These are phyloP conservation scores for Cheilosia soror DNA, from an alignment of 2,888 invertebrate species.

Conservation along the genomic window DNA sequence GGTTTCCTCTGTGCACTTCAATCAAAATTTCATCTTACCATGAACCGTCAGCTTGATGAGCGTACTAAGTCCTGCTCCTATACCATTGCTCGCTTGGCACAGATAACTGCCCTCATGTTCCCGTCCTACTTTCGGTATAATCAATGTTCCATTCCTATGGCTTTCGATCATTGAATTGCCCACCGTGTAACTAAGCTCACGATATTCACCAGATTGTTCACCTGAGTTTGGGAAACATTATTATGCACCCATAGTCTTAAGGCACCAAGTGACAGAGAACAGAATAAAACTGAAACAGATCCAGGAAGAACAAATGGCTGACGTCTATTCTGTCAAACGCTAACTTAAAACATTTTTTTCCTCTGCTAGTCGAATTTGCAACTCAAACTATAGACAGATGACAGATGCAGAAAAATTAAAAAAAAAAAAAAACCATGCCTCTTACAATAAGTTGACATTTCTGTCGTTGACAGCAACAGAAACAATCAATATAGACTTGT, in stretches of 20 bases:
- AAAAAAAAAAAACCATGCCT: too few species aligned
- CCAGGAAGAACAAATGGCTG: too few species aligned
- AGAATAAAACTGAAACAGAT: background rate
- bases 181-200: constrained; percentile 84
- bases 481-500: too few species aligned
- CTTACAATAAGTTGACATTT: too few species aligned
- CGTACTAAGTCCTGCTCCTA: constrained; percentile 87
- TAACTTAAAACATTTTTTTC: too few species aligned
- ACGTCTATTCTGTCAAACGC: too few species aligned
- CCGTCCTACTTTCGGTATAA: constrained; percentile 85
- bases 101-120: constrained; percentile 86
- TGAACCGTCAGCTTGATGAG: constrained; percentile 86
- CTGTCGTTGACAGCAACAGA: too few species aligned
- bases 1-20: background rate
- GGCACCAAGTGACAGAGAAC: background rate
- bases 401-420: too few species aligned
- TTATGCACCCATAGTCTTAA: background rate
- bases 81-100: constrained; percentile 87
- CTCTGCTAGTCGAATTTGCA: too few species aligned
- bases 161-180: constrained; percentile 82
- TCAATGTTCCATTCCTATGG: constrained; percentile 84
- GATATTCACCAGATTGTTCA: constrained; percentile 85
- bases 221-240: constrained; percentile 75
- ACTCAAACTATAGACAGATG: too few species aligned
- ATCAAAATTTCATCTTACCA: constrained; percentile 82